Evolutionary conservation across 64 coral and sea anemone genomes (phyloP), one percentile per base, ranked within the genome.

Genomic region (Orbicella faveolata): DNA sequence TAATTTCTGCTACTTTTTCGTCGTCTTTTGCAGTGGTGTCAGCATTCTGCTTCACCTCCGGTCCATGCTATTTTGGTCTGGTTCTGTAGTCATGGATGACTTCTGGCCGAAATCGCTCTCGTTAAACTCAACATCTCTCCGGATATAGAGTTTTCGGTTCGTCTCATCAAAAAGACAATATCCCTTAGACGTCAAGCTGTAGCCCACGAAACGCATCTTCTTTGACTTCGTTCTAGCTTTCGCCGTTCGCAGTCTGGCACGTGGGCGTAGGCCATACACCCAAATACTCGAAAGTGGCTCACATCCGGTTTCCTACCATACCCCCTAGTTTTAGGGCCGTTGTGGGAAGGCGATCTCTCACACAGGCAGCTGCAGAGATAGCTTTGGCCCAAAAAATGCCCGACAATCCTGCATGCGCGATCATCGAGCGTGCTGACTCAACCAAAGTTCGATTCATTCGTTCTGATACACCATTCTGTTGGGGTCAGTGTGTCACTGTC

Each of bases 351-450:
- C 36, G 44, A 21, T 95, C 88, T 88, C 89, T 8, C 2, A 88
- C 25, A 89, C 92, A 91, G 39, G 66, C 84, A 87, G 84, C 89
- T 63, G 83, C 83, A 52, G 83, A 95, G 70, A 95, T 44, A 55
- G 89, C 94, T 95, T 92, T 84, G 11, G 83, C 89, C 89, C 84
- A 95, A 4, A 77, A 88, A 95, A 14, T 88, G 44, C 68, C 20
- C 23, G 63, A 85, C 16, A 88, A 54, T 19, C 18, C 57, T 41
- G 84, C 63, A 26, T 93, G 83, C 8, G 39, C 36, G 23, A 92
- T 75, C 88, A 90, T 94, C 26, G 88, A 74, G 6, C 87, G 61
- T 88, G 84, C 90, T 44, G 90, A 92, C 67, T 92, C 84, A 33
- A 92, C 90, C 48, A 81, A 65, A 33, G 90, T 80, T 30, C 62